These are phyloP conservation scores for Carassius carassius DNA, from an alignment of 2,113 vertebrate genomes.

Conservation along the genomic window DNA sequence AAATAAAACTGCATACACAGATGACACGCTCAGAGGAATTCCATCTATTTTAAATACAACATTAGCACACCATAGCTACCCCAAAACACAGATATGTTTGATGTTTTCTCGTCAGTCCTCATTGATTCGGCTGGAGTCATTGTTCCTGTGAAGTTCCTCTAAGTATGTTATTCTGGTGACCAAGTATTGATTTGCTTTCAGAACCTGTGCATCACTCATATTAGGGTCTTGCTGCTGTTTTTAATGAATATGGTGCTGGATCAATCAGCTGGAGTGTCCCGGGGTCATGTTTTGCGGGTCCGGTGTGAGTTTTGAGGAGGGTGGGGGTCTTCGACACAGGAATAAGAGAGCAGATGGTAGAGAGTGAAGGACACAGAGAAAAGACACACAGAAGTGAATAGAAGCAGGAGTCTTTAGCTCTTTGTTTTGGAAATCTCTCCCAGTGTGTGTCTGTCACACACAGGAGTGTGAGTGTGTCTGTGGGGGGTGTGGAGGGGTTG, in stretches of 20 bases:
- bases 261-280: constrained; percentile 20
- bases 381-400: constrained; percentile 50
- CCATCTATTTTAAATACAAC: constrained; percentile 5
- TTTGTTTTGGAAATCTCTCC: constrained; percentile 62
- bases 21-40: neutral
- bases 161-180: neutral
- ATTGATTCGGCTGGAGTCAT: constrained; percentile 19
- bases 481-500: constrained; percentile 21
- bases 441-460: constrained; percentile 41
- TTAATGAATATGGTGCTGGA: neutral
- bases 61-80: too few species aligned
- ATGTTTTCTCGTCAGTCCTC: too few species aligned
- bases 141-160: neutral
- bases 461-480: constrained; percentile 19
- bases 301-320: constrained; percentile 19
- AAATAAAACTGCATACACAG: neutral
- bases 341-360: constrained; percentile 67
- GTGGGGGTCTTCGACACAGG: constrained; percentile 45
- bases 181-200: constrained; percentile 16
- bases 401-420: constrained; percentile 50
- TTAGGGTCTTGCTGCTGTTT: neutral
- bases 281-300: constrained; percentile 34
- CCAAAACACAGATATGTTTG: too few species aligned
- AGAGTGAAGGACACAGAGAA: constrained; percentile 22
- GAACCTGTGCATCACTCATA: neutral